Percentiles rank a stretch among this genome's conserved stretches.
Conservation (phyloP, 2,888 invertebrate species). For the Tinea trinotella region DNA sequence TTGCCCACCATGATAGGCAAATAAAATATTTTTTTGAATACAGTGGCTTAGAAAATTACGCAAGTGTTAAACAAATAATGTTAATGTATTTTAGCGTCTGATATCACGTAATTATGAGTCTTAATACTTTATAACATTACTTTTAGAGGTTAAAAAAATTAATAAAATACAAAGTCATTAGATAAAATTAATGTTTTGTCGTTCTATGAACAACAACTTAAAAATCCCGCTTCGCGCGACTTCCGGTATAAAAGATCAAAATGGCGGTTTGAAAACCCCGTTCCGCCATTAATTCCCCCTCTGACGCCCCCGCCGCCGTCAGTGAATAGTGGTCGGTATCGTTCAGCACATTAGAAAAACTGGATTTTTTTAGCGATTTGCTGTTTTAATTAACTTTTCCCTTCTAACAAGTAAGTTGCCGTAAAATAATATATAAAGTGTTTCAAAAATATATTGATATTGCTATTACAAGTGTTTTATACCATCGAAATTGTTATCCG, state of each 20-base stretch:
- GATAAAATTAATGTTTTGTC: no score
- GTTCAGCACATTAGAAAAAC: slow-evolving; percentile 71
- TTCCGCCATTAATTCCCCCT: slow-evolving; percentile 71
- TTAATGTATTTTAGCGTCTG: no score
- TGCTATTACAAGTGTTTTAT: background rate
- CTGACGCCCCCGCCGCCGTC: slow-evolving; percentile 60
- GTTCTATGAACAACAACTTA: no score
- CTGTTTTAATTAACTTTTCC: slow-evolving; percentile 69
- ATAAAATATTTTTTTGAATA: no score
- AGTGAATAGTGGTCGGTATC: slow-evolving; percentile 66
- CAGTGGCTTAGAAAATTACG: no score
- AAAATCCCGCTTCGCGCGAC: slow-evolving; percentile 20
- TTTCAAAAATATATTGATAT: background rate
- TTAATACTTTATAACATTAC: no score
- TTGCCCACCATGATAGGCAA: no score
- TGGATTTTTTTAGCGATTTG: slow-evolving; percentile 68
- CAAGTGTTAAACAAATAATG: no score
- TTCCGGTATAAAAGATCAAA: slow-evolving; percentile 32
- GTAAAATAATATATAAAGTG: slow-evolving; percentile 24
- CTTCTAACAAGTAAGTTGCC: slow-evolving; percentile 71
- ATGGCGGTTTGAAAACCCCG: slow-evolving; percentile 66
- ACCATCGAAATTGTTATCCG: background rate
- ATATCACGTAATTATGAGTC: no score
- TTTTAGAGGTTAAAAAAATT: no score
- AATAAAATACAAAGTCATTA: no score